phyloP scores from a whole-genome alignment of 2,888 invertebrate species.

The Branchipolynoe longqiensis region DNA sequence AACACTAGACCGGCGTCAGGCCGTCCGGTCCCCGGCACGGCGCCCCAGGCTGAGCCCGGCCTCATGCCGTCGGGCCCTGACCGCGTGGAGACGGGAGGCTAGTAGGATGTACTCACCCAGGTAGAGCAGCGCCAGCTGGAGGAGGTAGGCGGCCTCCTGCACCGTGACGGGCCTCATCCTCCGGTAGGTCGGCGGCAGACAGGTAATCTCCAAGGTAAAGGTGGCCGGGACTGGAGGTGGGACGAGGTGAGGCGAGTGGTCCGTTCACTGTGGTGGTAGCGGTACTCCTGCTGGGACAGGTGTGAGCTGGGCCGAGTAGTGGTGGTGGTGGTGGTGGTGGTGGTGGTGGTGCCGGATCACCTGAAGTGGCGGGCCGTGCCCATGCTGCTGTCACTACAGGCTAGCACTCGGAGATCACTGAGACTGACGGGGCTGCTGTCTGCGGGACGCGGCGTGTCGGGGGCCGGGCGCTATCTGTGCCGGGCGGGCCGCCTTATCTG shows the following conservation, averaged over 20 bases:
- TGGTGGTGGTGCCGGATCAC: constrained; percentile 16
- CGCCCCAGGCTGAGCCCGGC: too few species aligned
- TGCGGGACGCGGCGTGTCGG: too few species aligned
- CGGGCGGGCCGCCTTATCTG: not conserved
- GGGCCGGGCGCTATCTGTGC: too few species aligned
- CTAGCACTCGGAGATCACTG: not conserved
- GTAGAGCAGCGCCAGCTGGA: constrained; percentile 43
- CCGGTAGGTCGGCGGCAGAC: not conserved
- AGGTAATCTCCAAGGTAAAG: constrained; percentile 36
- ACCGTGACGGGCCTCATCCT: constrained; percentile 13
- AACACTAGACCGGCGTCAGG: too few species aligned
- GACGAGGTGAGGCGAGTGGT: not conserved
- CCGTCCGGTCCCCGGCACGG: too few species aligned
- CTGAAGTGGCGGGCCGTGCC: not conserved
- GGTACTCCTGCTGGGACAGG: not conserved
- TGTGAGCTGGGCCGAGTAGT: not conserved
- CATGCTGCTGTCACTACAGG: not conserved
- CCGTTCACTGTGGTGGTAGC: not conserved
- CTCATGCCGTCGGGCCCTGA: too few species aligned
- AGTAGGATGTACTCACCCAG: constrained; percentile 45
- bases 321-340: constrained; percentile 18
- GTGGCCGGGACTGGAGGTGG: not conserved
- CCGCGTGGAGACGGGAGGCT: too few species aligned
- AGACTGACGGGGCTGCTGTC: too few species aligned
- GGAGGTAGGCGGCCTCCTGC: constrained; percentile 30